A percentile compares a stretch with the other conserved stretches of the same genome.
Conservation (phyloP, 1,140 invertebrate genomes). For the Apolygus lucorum region DNA sequence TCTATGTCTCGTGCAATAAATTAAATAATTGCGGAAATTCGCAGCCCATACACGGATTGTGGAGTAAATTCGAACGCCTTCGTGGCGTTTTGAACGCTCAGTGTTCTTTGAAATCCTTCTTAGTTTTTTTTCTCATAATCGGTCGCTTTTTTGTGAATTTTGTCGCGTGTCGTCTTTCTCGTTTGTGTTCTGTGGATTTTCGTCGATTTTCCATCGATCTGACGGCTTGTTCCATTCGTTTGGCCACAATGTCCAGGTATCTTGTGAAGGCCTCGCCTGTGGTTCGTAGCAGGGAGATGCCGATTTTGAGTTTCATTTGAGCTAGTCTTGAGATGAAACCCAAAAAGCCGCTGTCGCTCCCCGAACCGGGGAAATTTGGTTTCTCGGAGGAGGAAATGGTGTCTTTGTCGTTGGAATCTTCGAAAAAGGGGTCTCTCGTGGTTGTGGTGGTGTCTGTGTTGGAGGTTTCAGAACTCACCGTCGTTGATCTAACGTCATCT, state of each 20-base stretch:
- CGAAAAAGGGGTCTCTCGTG: neutral
- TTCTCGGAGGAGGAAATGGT: neutral
- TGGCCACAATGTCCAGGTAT: constrained; percentile 44
- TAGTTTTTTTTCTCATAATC: neutral
- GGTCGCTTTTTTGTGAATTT: neutral
- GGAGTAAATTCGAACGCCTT: too few species aligned
- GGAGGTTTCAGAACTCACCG: neutral
- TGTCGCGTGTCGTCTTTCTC: neutral
- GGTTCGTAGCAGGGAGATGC: constrained; percentile 43
- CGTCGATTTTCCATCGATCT: constrained; percentile 29
- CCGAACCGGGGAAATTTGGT: constrained; percentile 13
- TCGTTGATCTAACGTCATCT: constrained; percentile 31
- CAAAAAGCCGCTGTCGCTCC: constrained; percentile 36
- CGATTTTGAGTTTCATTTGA: constrained; percentile 44
- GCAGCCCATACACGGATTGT: too few species aligned
- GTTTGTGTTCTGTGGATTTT: neutral
- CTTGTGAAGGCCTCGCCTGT: constrained; percentile 45
- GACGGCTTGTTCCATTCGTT: constrained; percentile 40
- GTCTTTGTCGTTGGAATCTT: neutral
- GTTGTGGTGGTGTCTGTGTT: constrained; percentile 13
- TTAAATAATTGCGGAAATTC: too few species aligned
- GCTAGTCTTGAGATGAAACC: constrained; percentile 42
- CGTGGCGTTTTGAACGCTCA: neutral
- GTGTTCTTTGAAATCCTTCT: neutral
- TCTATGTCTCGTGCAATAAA: constrained; percentile 3